These are phyloP conservation scores for Noturus placidus DNA, from an alignment of 2,113 vertebrate genomes.

Conservation along the genomic window DNA sequence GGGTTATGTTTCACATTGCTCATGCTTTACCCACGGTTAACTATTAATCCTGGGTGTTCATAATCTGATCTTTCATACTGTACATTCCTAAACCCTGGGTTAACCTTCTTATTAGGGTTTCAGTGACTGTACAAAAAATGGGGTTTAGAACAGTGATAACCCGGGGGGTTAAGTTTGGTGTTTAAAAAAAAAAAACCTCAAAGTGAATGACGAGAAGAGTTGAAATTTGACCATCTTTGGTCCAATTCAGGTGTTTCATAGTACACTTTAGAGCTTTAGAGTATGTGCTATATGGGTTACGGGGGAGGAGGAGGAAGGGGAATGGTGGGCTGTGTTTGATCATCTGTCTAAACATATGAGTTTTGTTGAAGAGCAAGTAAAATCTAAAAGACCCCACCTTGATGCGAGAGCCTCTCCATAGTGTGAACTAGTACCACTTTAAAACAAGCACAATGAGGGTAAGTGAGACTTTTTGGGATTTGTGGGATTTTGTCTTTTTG, in stretches of 20 bases:
- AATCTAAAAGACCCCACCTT: not conserved
- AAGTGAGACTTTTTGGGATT: constrained; percentile 8
- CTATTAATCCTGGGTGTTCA: too few relatives aligned
- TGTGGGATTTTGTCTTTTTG: constrained; percentile 16
- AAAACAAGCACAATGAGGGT: constrained; percentile 29
- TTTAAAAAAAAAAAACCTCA: too few relatives aligned
- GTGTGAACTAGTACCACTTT: not conserved
- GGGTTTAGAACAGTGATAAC: too few relatives aligned
- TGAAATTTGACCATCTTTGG: not conserved
- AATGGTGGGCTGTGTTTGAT: constrained; percentile 38
- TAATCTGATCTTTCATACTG: too few relatives aligned
- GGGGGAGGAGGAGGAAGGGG: not conserved
- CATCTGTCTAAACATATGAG: constrained; percentile 24
- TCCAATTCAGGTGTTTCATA: not conserved
- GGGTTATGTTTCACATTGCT: too few relatives aligned
- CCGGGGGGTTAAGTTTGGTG: too few relatives aligned
- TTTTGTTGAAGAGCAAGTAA: constrained; percentile 12
- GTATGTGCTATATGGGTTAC: constrained; percentile 10
- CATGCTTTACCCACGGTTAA: too few relatives aligned
- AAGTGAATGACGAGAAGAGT: not conserved
- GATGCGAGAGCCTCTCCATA: not conserved
- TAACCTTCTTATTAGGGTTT: too few relatives aligned
- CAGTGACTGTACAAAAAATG: too few relatives aligned
- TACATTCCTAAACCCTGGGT: too few relatives aligned
- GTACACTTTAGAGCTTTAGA: not conserved